phyloP scores from a whole-genome alignment of 2,888 invertebrate species.

The Drosophila silvestris region DNA sequence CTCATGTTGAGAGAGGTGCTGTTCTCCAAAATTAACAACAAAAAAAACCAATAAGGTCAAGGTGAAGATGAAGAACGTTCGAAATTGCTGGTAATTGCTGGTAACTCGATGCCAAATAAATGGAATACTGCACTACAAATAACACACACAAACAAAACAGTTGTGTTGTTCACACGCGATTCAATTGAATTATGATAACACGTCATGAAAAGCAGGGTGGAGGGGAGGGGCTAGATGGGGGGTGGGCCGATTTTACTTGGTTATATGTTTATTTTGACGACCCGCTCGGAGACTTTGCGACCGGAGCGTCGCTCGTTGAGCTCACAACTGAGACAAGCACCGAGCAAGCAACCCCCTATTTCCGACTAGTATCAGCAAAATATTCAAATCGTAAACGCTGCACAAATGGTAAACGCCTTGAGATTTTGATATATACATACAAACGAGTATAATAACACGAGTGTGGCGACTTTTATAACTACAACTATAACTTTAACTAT shows the following conservation, averaged over 20 bases:
- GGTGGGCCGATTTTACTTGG: neutral
- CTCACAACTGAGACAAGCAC: conserved; percentile 53
- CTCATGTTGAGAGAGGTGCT: too few species aligned
- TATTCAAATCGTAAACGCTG: conserved; percentile 47
- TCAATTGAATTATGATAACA: conserved; percentile 28
- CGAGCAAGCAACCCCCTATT: conserved; percentile 5
- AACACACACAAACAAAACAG: conserved; percentile 9
- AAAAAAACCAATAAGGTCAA: conserved; percentile 10
- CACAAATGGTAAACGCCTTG: conserved; percentile 51
- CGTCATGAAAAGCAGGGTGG: neutral
- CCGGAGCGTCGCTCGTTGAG: conserved; percentile 49
- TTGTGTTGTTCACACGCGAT: conserved; percentile 63
- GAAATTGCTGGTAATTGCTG: neutral
- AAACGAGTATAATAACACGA: neutral
- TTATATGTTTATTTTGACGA: neutral
- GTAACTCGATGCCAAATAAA: conserved; percentile 27
- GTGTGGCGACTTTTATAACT: neutral
- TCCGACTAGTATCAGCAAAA: conserved; percentile 9
- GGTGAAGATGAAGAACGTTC: conserved; percentile 33
- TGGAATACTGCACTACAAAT: conserved; percentile 4
- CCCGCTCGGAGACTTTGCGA: conserved; percentile 31
- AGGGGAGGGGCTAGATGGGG: too few species aligned
- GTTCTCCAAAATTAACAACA: neutral
- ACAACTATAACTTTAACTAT: conserved; percentile 9
- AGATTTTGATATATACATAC: conserved; percentile 7